phyloP scores from a whole-genome alignment of 2,113 vertebrate species.

The Chloebia gouldiae region DNA sequence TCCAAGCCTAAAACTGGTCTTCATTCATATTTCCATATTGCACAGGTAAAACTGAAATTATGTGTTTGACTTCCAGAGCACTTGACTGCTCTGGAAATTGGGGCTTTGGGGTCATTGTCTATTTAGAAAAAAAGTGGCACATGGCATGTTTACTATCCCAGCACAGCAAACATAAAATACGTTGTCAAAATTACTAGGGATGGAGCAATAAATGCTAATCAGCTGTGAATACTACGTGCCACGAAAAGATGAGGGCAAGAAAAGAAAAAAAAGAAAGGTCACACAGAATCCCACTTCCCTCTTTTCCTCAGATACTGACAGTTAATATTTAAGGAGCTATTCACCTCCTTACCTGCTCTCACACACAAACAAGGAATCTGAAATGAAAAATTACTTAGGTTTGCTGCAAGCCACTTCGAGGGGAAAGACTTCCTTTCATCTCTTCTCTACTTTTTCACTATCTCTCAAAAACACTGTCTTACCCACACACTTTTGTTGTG shows the following conservation, averaged over 20 bases:
- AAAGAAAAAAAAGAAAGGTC: neutral
- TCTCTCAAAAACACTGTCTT: neutral
- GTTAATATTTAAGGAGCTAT: neutral
- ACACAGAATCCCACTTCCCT: neutral
- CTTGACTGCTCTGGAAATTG: neutral
- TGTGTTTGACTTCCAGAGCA: neutral
- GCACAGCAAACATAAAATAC: neutral
- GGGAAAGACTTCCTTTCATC: neutral
- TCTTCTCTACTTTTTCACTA: neutral
- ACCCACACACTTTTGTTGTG: neutral
- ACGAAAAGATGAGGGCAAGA: neutral
- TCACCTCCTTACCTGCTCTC: neutral
- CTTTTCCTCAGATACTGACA: neutral
- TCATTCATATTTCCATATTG: neutral
- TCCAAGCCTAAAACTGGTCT: neutral
- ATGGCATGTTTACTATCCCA: neutral
- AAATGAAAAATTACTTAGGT: neutral
- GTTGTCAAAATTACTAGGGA: slow-evolving; percentile 7
- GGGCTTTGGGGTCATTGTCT: neutral
- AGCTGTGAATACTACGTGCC: neutral
- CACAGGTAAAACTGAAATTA: neutral
- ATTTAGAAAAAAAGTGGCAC: neutral
- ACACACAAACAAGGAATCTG: neutral
- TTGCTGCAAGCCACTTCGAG: neutral
- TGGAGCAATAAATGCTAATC: slow-evolving; percentile 2